Percentiles rank a stretch among this genome's conserved stretches.
Evolutionary conservation across 2,113 vertebrate species (phyloP).

Genomic region (Chaetorhynchus papuensis): DNA sequence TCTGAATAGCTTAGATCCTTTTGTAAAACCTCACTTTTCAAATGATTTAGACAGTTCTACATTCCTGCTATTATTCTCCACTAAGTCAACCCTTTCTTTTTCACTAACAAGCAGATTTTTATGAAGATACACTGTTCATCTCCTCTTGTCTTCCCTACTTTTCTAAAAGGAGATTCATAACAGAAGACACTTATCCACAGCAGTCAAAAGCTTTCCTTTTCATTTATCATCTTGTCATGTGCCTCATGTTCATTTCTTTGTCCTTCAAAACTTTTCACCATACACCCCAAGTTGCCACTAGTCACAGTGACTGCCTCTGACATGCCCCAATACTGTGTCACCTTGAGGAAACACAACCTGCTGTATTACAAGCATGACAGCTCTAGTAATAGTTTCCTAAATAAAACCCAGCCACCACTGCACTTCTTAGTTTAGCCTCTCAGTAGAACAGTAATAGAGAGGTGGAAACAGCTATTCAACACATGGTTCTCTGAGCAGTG

Average conservation of each 20-base stretch:
- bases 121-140: neutral
- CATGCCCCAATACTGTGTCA: neutral
- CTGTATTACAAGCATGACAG: neutral
- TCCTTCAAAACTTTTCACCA: neutral
- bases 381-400: neutral
- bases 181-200: neutral
- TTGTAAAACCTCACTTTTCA: neutral
- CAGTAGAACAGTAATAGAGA: neutral
- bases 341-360: neutral
- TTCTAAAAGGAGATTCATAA: neutral
- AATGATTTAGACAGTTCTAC: neutral
- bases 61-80: neutral
- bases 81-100: neutral
- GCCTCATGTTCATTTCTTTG: neutral
- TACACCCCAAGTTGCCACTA: neutral
- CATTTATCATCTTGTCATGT: neutral
- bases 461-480: neutral
- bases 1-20: neutral
- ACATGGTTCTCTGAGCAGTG: neutral
- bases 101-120: neutral
- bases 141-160: neutral
- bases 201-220: neutral
- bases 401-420: neutral
- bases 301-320: neutral
- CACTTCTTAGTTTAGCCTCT: neutral